Evolutionary conservation across 1,140 invertebrate species (phyloP).

Genomic region (Apis laboriosa): DNA sequence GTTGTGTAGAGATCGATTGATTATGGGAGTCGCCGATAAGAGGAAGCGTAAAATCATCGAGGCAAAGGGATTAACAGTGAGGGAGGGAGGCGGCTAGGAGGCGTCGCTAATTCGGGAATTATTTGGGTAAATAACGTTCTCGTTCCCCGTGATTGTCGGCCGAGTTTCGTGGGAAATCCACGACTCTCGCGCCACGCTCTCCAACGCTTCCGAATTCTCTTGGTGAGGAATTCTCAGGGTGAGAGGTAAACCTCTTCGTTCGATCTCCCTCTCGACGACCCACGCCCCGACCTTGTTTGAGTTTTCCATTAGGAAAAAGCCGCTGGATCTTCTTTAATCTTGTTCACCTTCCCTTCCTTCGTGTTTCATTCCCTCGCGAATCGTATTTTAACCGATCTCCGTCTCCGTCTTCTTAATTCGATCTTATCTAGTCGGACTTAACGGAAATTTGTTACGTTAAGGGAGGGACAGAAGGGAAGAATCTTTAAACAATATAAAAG

Average conservation of each 20-base stretch:
- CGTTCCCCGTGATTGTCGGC: constrained; percentile 34
- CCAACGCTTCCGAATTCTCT: constrained; percentile 40
- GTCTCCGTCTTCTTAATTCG: neutral
- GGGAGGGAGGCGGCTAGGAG: neutral
- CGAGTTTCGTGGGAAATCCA: constrained; percentile 29
- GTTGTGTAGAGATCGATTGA: neutral
- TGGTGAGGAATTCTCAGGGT: constrained; percentile 27
- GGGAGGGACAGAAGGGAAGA: no score
- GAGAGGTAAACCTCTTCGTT: constrained; percentile 4
- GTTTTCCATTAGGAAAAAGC: constrained; percentile 31
- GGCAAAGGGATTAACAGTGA: constrained; percentile 13
- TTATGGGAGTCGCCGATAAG: neutral
- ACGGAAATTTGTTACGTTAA: no score
- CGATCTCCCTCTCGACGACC: constrained; percentile 13
- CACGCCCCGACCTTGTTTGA: constrained; percentile 19
- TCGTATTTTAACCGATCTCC: neutral
- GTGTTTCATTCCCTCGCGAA: neutral
- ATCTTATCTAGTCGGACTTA: no score
- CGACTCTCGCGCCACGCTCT: neutral
- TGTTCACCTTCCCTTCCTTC: neutral
- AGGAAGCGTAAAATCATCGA: constrained; percentile 21
- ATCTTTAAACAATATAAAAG: no score
- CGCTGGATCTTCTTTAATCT: constrained; percentile 39
- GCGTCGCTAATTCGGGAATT: constrained; percentile 49
- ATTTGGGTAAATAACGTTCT: constrained; percentile 42